Conservation (phyloP, 1,140 invertebrate genomes). For the Pseudoatta argentina region DNA sequence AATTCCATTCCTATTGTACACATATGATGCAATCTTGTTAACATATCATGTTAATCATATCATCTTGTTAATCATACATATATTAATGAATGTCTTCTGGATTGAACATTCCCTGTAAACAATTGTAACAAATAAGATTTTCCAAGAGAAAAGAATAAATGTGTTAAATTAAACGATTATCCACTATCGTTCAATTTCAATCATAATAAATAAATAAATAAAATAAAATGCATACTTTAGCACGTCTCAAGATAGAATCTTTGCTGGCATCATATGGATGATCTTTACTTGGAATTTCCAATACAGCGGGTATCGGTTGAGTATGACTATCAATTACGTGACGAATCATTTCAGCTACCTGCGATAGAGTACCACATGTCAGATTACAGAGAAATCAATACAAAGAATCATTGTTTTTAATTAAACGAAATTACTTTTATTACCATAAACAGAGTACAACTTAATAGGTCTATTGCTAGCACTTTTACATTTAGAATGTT, state of each 20-base stretch:
- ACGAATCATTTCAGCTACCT: conserved; percentile 98
- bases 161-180: not conserved
- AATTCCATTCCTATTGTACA: conserved; percentile 34
- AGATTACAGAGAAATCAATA: not conserved
- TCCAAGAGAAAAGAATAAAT: not conserved
- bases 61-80: not conserved
- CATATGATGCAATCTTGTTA: not conserved
- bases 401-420: not conserved
- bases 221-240: conserved; percentile 90
- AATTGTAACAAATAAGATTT: conserved; percentile 38
- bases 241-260: conserved; percentile 98
- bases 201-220: too few relatives aligned
- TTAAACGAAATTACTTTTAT: not conserved
- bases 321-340: conserved; percentile 98
- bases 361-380: not conserved
- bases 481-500: too few relatives aligned
- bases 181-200: not conserved
- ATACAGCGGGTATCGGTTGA: conserved; percentile 96
- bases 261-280: conserved; percentile 99
- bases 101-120: conserved; percentile 94
- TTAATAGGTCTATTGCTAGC: too few relatives aligned
- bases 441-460: not conserved
- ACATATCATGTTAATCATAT: not conserved
- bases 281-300: conserved; percentile 99
- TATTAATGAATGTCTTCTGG: conserved; percentile 90